phyloP scores from a whole-genome alignment of 1,140 invertebrate genomes.

The Mylabris phalerata region DNA sequence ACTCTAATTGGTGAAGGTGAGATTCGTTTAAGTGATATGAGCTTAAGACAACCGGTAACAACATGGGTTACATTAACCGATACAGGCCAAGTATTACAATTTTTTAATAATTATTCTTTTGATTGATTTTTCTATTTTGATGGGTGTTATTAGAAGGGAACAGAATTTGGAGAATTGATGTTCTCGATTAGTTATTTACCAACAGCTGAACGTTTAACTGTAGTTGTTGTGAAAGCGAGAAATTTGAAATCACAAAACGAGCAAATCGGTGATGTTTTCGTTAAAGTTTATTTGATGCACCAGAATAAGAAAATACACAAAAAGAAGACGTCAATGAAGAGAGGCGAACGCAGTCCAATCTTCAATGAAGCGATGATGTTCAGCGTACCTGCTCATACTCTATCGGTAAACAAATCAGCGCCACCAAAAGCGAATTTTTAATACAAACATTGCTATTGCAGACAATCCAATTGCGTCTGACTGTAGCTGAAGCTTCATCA shows the following conservation, averaged over 20 bases:
- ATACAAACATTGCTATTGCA: constrained; percentile 41
- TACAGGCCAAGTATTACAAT: constrained; percentile 57
- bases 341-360: constrained; percentile 61
- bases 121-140: constrained; percentile 69
- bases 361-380: constrained; percentile 79
- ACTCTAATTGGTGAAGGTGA: constrained; percentile 60
- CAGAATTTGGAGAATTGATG: constrained; percentile 66
- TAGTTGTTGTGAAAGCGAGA: constrained; percentile 73
- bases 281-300: constrained; percentile 64
- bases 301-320: constrained; percentile 71
- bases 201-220: constrained; percentile 70
- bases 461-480: constrained; percentile 64
- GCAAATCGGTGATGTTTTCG: constrained; percentile 45
- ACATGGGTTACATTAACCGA: constrained; percentile 59
- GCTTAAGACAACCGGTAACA: constrained; percentile 51
- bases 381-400: constrained; percentile 58
- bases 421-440: not conserved
- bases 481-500: constrained; percentile 44
- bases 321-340: constrained; percentile 66
- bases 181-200: constrained; percentile 75
- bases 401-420: constrained; percentile 40
- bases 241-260: constrained; percentile 55
- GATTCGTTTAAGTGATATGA: constrained; percentile 53
- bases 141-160: constrained; percentile 49
- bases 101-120: constrained; percentile 58